Conservation (phyloP, 2,113 vertebrate genomes). For the Oryzias woworae region DNA sequence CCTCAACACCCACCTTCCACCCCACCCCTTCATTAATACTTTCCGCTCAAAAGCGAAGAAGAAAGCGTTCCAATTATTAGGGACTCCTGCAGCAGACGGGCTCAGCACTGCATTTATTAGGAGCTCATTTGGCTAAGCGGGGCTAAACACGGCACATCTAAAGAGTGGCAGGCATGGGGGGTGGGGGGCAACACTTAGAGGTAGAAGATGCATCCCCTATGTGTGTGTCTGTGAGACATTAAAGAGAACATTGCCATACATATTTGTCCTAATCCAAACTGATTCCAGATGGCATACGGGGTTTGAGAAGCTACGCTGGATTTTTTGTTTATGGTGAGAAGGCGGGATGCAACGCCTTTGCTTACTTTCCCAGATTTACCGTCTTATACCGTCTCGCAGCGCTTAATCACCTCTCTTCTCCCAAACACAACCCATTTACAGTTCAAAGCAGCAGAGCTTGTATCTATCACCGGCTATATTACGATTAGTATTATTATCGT, state of each 20-base stretch:
- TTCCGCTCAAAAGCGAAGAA: slow-evolving; percentile 59
- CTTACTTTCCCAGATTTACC: slow-evolving; percentile 74
- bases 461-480: slow-evolving; percentile 71
- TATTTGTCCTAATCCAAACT: slow-evolving; percentile 77
- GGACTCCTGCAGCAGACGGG: slow-evolving; percentile 56
- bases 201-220: slow-evolving; percentile 49
- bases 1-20: slow-evolving; percentile 53
- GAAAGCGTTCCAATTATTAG: slow-evolving; percentile 73
- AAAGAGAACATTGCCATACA: slow-evolving; percentile 75
- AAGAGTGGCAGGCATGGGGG: slow-evolving; percentile 11
- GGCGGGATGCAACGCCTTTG: slow-evolving; percentile 55
- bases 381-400: slow-evolving; percentile 65
- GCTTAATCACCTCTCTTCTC: slow-evolving; percentile 68
- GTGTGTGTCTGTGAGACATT: slow-evolving; percentile 62
- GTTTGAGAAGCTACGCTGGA: slow-evolving; percentile 64
- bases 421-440: slow-evolving; percentile 75
- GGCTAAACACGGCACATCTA: slow-evolving; percentile 65
- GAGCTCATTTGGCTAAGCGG: slow-evolving; percentile 76
- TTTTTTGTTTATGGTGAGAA: slow-evolving; percentile 77
- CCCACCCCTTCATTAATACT: slow-evolving; percentile 66
- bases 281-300: slow-evolving; percentile 72
- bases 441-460: slow-evolving; percentile 75
- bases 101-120: slow-evolving; percentile 72
- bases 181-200: slow-evolving; percentile 9
- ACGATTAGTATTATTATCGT: slow-evolving; percentile 80